Base-by-base conservation (phyloP, 2,888 invertebrate genomes). In the Nyleta sp. region DNA sequence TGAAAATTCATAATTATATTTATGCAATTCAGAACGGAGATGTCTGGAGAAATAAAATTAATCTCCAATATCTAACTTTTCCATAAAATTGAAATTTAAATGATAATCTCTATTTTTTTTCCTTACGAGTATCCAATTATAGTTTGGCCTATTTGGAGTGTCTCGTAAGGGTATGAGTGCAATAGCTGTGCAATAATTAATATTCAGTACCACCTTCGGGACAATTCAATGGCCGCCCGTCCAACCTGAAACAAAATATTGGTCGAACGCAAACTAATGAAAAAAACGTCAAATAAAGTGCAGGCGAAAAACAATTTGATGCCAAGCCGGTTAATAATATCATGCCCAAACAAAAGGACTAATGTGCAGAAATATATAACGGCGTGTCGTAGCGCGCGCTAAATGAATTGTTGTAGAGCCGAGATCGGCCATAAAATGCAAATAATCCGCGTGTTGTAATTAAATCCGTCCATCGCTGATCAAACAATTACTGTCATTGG, bases 391-490 rank as follows among this genome's bases (percentile, higher is more conserved):
- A 18, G 38, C 22, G 42, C 7, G 13, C 20, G 53, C 35, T 42
- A 50, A 46, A 62, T 46, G 71, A 72, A 62, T 62, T 72, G 71
- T 62, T 62, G 46, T 59, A 46, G 62, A 18, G 42, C 28, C 52
- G 42, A 50, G 65, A 28, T 46, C 33, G 60, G 40, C 53, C 67
- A 31, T 60, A 67, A 74, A 67, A 74, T 60, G 67, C 57, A 65
- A 73, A 65, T 73, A 65, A 65, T 65, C 57, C 33, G 38, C 28
- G 40, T 60, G 42, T 50, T 68, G 59, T 62, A 75, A 68, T 71
- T 71, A 77, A 70, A 75, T 75, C 67, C 48, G 53, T 52, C 68
- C 53, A 55, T 68, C 60, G 65, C 50, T 42, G 75, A 70, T 70
- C 62, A 62, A 70, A 55, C 55, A 64, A 55, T 55, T 59, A 57